Base-by-base conservation (phyloP, 92 coral and sea anemone genomes). In the Actinostola sp. region DNA sequence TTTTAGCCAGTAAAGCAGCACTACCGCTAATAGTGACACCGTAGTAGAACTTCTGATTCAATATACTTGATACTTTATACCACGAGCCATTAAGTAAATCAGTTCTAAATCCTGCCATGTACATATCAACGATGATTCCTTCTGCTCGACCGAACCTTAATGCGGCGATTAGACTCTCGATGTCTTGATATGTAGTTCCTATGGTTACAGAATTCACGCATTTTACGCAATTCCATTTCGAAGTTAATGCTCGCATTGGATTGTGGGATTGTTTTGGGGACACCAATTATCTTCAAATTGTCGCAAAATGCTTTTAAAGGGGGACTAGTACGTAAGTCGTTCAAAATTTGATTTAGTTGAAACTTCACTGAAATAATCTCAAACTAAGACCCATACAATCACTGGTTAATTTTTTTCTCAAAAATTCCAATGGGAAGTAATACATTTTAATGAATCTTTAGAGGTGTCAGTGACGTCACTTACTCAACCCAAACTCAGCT, bases 121-220 rank as follows among this genome's bases (percentile, higher is more conserved):
- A 89, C 52, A 86, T 67, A 46, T 89, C 96, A 1, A 89, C 86
- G 14, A 89, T 70, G 35, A 86, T 86, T 12, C 96, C 96, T 27
- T 89, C 92, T 30, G 81, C 86, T 1, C 70, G 72, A 29, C 75
- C 88, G 0, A 42, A 10, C 51, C 63, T 65, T n/a, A 89, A 70
- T 13, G 92, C 85, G 13, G 38, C 58, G 16, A 79, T 82, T 28
- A 89, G 58, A 24, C 46, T 61, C 48, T 83, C 85, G 14, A 86
- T 61, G 63, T 84, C 53, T 17, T 84, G 45, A 62, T 72, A 89
- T 1, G 80, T 75, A 34, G 62, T 71, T 30, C 89, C 92, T 88
- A 17, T 11, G 12, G 19, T 16, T 9, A 16, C 11, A 13, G 26
- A 32, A n/a, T 17, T 17, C 20, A 24, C 6, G 26, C 8, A 70